These are phyloP conservation scores for Columba guinea DNA, from an alignment of 2,797 vertebrate species.

Conservation along the genomic window DNA sequence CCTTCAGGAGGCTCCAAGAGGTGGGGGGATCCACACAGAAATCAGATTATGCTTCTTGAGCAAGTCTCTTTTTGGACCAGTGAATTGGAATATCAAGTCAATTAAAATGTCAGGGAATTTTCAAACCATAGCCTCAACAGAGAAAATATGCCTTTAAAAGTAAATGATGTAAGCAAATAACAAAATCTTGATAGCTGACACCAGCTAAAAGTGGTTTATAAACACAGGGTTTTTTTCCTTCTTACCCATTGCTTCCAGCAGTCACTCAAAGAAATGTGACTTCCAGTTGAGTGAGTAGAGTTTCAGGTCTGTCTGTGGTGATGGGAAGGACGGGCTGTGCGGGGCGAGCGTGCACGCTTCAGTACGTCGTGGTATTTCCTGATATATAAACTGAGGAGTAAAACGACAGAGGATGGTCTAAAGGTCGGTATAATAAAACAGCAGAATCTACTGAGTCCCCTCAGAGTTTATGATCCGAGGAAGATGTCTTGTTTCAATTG, in stretches of 20 bases:
- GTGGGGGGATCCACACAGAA: neutral
- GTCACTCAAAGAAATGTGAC: neutral
- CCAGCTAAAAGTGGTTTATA: neutral
- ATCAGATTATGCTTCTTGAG: neutral
- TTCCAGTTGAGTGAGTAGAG: conserved; percentile 5
- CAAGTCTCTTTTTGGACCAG: neutral
- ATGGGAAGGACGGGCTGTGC: neutral
- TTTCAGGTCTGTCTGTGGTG: neutral
- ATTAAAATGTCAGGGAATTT: conserved; percentile 16
- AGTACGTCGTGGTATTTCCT: neutral
- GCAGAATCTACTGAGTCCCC: neutral
- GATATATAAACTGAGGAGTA: neutral
- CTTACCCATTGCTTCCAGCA: neutral
- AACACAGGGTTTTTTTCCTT: neutral
- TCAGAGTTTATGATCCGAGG: neutral
- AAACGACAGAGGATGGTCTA: neutral
- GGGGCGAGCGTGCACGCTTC: neutral
- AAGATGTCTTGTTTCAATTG: neutral
- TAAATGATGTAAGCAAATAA: neutral
- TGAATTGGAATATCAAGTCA: neutral
- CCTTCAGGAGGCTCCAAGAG: neutral
- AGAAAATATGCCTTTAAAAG: neutral
- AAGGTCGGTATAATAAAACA: neutral
- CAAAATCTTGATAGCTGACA: neutral
- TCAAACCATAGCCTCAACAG: neutral